These are phyloP conservation scores for Lutjanus campechanus DNA, from an alignment of 2,797 vertebrate genomes.

Conservation along the genomic window DNA sequence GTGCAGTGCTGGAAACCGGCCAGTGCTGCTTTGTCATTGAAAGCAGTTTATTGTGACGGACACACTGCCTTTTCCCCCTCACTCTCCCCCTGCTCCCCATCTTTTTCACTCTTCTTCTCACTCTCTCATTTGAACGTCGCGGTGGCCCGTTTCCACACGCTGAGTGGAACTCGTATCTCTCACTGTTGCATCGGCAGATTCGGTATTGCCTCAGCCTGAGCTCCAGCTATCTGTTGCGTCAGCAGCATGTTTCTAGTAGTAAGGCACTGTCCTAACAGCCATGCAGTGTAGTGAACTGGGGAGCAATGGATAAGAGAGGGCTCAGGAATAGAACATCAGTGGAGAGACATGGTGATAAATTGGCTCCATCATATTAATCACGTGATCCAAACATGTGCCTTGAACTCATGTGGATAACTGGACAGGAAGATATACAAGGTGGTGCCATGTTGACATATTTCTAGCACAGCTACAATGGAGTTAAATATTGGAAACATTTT, in stretches of 20 bases:
- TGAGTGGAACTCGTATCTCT: slow-evolving; percentile 25
- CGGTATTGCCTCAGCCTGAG: slow-evolving; percentile 75
- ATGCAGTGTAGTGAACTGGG: slow-evolving; percentile 16
- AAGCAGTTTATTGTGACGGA: slow-evolving; percentile 75
- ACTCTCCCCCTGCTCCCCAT: slow-evolving; percentile 26
- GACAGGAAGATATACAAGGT: slow-evolving; percentile 1
- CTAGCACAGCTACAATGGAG: neutral
- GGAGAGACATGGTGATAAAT: slow-evolving; percentile 10
- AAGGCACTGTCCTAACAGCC: slow-evolving; percentile 35
- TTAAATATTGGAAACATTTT: slow-evolving; percentile 16
- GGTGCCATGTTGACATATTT: slow-evolving; percentile 20
- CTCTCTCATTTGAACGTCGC: slow-evolving; percentile 34
- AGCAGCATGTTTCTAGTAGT: slow-evolving; percentile 67
- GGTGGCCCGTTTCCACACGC: slow-evolving; percentile 31
- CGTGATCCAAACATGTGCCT: neutral
- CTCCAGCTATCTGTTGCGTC: slow-evolving; percentile 76
- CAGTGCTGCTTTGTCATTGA: slow-evolving; percentile 77
- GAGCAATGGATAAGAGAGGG: slow-evolving; percentile 22
- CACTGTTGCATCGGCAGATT: slow-evolving; percentile 64
- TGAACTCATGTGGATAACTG: slow-evolving; percentile 1
- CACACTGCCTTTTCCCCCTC: slow-evolving; percentile 43
- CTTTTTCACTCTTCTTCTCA: slow-evolving; percentile 37
- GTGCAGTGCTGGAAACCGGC: slow-evolving; percentile 74
- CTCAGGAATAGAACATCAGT: slow-evolving; percentile 35
- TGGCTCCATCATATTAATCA: slow-evolving; percentile 2